A percentile compares a stretch with the other conserved stretches of the same genome.
phyloP scores from a whole-genome alignment of 1,140 invertebrate species.

The Drosophila simulans region DNA sequence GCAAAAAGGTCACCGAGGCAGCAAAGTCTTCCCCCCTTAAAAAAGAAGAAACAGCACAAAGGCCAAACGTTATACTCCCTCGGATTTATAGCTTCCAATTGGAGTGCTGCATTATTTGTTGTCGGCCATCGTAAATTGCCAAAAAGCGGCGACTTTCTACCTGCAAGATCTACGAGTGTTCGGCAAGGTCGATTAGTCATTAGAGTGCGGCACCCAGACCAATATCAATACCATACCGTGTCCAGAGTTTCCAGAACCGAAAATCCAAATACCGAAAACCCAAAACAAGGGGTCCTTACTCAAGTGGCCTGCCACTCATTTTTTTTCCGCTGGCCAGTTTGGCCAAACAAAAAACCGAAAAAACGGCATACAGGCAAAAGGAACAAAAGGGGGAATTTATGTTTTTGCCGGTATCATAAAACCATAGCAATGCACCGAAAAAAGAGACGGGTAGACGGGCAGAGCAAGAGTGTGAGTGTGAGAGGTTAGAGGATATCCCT shows the following conservation, averaged over 20 bases:
- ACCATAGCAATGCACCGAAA: conserved; percentile 71
- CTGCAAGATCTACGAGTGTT: conserved; percentile 43
- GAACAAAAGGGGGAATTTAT: conserved; percentile 43
- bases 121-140: conserved; percentile 29
- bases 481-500: conserved; percentile 42
- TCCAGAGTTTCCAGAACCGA: neutral
- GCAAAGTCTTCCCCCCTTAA: conserved; percentile 1
- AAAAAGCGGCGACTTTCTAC: conserved; percentile 48
- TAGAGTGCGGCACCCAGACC: conserved; percentile 44
- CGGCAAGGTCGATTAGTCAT: conserved; percentile 75
- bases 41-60: conserved; percentile 14
- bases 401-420: conserved; percentile 72
- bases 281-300: conserved; percentile 17
- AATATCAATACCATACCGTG: neutral
- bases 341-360: conserved; percentile 19
- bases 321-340: conserved; percentile 36
- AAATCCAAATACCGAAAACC: conserved; percentile 1
- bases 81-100: conserved; percentile 69
- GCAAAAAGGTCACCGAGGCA: conserved; percentile 61
- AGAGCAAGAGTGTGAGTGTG: conserved; percentile 3
- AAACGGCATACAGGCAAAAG: conserved; percentile 45
- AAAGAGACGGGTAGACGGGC: neutral
- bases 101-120: conserved; percentile 45
- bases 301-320: conserved; percentile 63
- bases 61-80: conserved; percentile 1